phyloP scores from a whole-genome alignment of 1,140 invertebrate species.

The Drosophila melanica region DNA sequence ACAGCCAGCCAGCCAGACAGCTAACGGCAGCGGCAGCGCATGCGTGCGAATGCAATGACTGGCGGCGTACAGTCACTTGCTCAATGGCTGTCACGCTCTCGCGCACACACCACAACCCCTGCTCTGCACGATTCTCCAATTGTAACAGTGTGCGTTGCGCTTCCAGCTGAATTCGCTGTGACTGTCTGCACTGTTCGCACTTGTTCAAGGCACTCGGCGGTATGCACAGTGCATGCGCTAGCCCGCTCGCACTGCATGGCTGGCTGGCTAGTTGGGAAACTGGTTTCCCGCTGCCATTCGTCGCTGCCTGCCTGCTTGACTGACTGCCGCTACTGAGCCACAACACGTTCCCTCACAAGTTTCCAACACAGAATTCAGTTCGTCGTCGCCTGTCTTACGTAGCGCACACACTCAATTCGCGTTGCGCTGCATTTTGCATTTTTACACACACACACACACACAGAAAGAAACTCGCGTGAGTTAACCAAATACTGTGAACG shows the following conservation, averaged over 20 bases:
- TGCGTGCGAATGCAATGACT: conserved; percentile 59
- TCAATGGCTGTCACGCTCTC: conserved; percentile 53
- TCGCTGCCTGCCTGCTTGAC: conserved; percentile 38
- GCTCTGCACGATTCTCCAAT: conserved; percentile 32
- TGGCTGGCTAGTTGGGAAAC: conserved; percentile 51
- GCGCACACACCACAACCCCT: conserved; percentile 30
- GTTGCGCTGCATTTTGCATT: conserved; percentile 53
- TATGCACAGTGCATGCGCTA: background rate
- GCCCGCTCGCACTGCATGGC: conserved; percentile 35
- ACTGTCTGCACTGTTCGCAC: conserved; percentile 39
- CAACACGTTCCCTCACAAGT: conserved; percentile 70
- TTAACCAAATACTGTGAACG: conserved; percentile 20
- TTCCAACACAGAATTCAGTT: conserved; percentile 81
- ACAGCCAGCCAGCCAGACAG: background rate
- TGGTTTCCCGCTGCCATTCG: conserved; percentile 76
- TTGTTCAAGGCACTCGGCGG: background rate
- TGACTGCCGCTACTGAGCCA: conserved; percentile 48
- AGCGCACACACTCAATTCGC: conserved; percentile 79
- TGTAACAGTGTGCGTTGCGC: conserved; percentile 41
- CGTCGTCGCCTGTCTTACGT: conserved; percentile 81
- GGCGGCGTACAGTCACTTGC: conserved; percentile 18
- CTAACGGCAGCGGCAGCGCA: conserved; percentile 31
- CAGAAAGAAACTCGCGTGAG: conserved; percentile 21
- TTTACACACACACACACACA: conserved; percentile 30
- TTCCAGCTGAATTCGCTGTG: conserved; percentile 33